Evolutionary conservation across 2,113 vertebrate genomes (phyloP).

Genomic region (Brachyistius frenatus): DNA sequence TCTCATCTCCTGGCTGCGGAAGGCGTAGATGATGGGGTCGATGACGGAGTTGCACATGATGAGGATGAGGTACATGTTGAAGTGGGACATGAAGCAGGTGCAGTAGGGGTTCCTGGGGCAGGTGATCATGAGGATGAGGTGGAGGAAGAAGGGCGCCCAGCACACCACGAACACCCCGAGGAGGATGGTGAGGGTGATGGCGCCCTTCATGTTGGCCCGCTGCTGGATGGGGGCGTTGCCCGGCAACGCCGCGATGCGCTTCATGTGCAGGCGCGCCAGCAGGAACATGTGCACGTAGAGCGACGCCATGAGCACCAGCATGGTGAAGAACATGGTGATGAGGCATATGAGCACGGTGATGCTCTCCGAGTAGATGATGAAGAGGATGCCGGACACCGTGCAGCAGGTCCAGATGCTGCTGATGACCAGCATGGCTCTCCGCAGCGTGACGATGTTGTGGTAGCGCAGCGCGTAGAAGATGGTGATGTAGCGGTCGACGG

Average conservation of each 20-base stretch:
- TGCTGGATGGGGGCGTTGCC: conserved; percentile 88
- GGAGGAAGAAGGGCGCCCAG: conserved; percentile 96
- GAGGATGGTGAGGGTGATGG: conserved; percentile 94
- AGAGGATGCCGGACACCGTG: conserved; percentile 88
- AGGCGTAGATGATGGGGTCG: conserved; percentile 95
- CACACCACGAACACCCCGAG: conserved; percentile 96
- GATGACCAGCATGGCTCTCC: conserved; percentile 87
- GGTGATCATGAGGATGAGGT: conserved; percentile 94
- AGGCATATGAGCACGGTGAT: conserved; percentile 93
- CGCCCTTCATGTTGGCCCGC: conserved; percentile 95
- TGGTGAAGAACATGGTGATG: conserved; percentile 94
- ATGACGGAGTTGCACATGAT: conserved; percentile 98
- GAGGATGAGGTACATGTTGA: conserved; percentile 96
- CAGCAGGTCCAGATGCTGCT: conserved; percentile 91
- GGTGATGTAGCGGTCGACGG: conserved; percentile 95
- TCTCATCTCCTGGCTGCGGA: conserved; percentile 95
- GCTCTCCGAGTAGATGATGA: conserved; percentile 94
- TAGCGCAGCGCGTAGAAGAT: conserved; percentile 97
- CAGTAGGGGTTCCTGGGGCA: conserved; percentile 96
- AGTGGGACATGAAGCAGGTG: conserved; percentile 97
- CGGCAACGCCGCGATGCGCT: conserved; percentile 91
- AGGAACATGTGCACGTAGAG: conserved; percentile 98
- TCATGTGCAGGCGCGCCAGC: conserved; percentile 93
- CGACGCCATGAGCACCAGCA: conserved; percentile 95
- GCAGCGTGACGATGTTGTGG: conserved; percentile 93